Percentiles rank a stretch among this genome's conserved stretches.
These are phyloP conservation scores for Falco novaeseelandiae DNA, from an alignment of 2,797 vertebrate species.

Conservation along the genomic window DNA sequence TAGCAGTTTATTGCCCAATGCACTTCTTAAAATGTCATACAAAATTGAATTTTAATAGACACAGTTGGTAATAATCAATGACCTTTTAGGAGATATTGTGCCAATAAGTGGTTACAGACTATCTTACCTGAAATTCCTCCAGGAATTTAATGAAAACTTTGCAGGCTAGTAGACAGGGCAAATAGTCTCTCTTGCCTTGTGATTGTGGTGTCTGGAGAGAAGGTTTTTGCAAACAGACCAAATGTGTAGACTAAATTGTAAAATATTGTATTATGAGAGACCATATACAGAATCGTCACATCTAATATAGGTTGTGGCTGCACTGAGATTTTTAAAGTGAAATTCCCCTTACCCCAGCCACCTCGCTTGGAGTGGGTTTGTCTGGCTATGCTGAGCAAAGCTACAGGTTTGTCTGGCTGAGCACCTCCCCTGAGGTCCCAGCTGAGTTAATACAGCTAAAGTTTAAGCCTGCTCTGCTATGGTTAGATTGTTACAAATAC, in stretches of 20 bases:
- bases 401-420: background rate
- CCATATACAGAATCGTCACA: background rate
- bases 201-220: background rate
- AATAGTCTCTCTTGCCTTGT: background rate
- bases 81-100: constrained; percentile 26
- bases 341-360: background rate
- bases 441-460: background rate
- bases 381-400: background rate
- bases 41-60: constrained; percentile 48
- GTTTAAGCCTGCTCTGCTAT: background rate
- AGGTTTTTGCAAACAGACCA: background rate
- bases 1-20: background rate
- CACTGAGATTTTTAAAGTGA: background rate
- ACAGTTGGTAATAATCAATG: constrained; percentile 29
- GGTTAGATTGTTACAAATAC: background rate
- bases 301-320: background rate
- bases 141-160: background rate
- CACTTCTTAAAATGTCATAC: constrained; percentile 46
- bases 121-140: background rate
- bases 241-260: background rate
- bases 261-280: background rate
- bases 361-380: background rate
- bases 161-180: background rate
- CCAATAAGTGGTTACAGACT: background rate
- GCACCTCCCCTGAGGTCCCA: background rate